phyloP scores from a whole-genome alignment of 1,140 invertebrate genomes.

The Drosophila hydei region DNA sequence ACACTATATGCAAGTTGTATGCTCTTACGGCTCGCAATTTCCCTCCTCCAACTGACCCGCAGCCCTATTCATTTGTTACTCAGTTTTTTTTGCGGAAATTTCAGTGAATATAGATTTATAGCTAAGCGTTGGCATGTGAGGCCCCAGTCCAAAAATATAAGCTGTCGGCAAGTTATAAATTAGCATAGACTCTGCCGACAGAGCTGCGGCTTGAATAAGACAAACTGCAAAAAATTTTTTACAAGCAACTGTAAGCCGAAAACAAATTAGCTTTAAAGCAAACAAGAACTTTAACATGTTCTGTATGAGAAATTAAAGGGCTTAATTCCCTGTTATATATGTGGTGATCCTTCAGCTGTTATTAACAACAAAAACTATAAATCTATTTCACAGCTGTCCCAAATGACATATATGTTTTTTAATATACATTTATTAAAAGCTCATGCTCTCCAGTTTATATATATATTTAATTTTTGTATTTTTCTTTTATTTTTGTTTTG shows the following conservation, averaged over 20 bases:
- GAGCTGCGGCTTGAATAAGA: slow-evolving; percentile 33
- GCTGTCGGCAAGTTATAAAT: slow-evolving; percentile 52
- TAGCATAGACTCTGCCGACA: slow-evolving; percentile 31
- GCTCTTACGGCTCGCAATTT: slow-evolving; percentile 50
- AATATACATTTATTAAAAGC: neutral
- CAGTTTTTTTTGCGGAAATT: slow-evolving; percentile 41
- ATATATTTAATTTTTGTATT: neutral
- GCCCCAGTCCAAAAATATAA: slow-evolving; percentile 15
- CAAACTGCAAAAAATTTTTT: slow-evolving; percentile 36
- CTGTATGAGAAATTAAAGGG: neutral
- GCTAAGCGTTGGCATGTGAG: slow-evolving; percentile 43
- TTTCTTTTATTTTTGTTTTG: neutral
- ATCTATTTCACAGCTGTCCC: neutral
- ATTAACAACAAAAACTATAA: neutral
- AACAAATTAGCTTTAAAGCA: slow-evolving; percentile 17
- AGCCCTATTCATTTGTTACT: slow-evolving; percentile 14
- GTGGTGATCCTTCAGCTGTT: neutral
- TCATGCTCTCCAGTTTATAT: neutral
- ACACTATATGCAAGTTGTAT: slow-evolving; percentile 71
- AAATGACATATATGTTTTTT: neutral
- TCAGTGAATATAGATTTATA: slow-evolving; percentile 75
- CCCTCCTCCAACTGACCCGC: neutral
- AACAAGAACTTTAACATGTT: neutral
- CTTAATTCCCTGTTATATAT: neutral
- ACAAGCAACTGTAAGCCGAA: slow-evolving; percentile 29